phyloP scores from a whole-genome alignment of 2,113 vertebrate genomes.

The Cavia porcellus region DNA sequence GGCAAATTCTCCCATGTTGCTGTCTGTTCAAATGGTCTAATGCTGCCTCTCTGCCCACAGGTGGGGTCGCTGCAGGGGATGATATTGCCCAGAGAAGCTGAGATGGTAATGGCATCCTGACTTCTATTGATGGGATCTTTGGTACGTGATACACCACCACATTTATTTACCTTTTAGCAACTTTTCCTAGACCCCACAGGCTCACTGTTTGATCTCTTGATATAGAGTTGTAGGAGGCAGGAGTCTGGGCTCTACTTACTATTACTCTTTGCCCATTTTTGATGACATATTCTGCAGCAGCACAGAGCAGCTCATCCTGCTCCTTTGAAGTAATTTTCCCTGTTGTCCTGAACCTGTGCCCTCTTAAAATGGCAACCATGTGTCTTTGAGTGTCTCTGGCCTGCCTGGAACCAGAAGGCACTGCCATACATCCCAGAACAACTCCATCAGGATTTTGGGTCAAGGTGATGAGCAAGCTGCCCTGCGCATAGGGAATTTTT shows the following conservation, averaged over 20 bases:
- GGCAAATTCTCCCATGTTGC: background rate
- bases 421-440: background rate
- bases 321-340: conserved; percentile 83
- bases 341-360: conserved; percentile 73
- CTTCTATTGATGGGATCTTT: background rate
- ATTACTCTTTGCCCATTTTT: background rate
- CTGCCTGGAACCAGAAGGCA: conserved; percentile 76
- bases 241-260: background rate
- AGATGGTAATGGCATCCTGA: background rate
- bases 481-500: conserved; percentile 50
- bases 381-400: conserved; percentile 83
- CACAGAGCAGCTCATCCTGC: background rate
- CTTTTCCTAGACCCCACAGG: background rate
- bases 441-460: conserved; percentile 78
- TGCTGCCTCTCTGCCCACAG: background rate
- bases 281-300: background rate
- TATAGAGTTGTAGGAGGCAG: background rate
- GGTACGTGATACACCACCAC: background rate
- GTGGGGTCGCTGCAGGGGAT: fast-evolving
- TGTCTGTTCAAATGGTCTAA: background rate
- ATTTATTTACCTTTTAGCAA: background rate
- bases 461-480: conserved; percentile 71
- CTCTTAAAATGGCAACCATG: conserved; percentile 82
- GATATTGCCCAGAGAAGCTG: background rate
- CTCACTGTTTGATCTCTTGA: background rate